A percentile compares a stretch with the other conserved stretches of the same genome.
phyloP scores from a whole-genome alignment of 1,140 invertebrate genomes.

The Lordiphosa stackelbergi region DNA sequence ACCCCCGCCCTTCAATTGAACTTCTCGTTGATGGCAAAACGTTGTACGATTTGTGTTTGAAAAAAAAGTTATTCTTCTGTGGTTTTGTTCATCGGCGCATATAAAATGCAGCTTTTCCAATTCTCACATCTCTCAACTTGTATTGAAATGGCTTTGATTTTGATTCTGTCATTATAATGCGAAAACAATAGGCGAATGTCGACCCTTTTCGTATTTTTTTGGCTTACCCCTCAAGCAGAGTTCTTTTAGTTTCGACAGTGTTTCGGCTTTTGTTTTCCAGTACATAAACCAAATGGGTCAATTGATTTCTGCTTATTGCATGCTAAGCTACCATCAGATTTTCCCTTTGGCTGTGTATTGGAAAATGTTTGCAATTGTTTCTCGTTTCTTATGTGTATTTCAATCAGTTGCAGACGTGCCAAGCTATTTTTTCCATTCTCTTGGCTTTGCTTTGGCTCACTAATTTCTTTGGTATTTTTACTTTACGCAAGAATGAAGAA shows the following conservation, averaged over 20 bases:
- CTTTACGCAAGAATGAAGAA: slow-evolving; percentile 57
- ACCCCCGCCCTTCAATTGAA: slow-evolving; percentile 22
- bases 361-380: slow-evolving; percentile 57
- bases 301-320: slow-evolving; percentile 70
- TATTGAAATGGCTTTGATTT: slow-evolving; percentile 55
- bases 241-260: slow-evolving; percentile 4
- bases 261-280: slow-evolving; percentile 40
- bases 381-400: slow-evolving; percentile 47
- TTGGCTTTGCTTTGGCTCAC: slow-evolving; percentile 18
- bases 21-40: slow-evolving; percentile 57
- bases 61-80: slow-evolving; percentile 33
- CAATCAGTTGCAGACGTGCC: slow-evolving; percentile 62
- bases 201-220: slow-evolving; percentile 1
- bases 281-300: slow-evolving; percentile 69
- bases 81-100: slow-evolving; percentile 44
- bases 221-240: not conserved
- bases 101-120: slow-evolving; percentile 56
- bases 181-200: slow-evolving; percentile 43
- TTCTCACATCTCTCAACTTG: slow-evolving; percentile 28
- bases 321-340: slow-evolving; percentile 62
- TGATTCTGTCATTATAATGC: slow-evolving; percentile 48
- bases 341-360: slow-evolving; percentile 40
- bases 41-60: slow-evolving; percentile 47
- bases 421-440: slow-evolving; percentile 25
- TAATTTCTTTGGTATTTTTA: slow-evolving; percentile 62